Evolutionary conservation across 2,113 vertebrate genomes (phyloP), one percentile per base, ranked within the genome.

Genomic region (Agapornis roseicollis): DNA sequence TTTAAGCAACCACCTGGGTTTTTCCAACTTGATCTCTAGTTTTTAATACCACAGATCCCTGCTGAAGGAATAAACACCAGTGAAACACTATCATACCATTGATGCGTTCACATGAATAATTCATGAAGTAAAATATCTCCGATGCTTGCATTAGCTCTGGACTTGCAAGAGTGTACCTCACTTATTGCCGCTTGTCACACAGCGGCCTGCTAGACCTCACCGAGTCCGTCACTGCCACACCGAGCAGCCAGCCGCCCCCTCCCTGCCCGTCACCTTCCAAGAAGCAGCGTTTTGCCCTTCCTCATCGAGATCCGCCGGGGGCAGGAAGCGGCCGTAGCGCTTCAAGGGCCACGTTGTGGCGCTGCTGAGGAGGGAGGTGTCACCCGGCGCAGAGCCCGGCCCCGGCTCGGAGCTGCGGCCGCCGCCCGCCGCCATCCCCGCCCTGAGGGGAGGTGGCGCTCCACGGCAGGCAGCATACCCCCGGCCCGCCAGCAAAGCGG

Each of bases 311-410:
- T 80, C 85, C 11, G 20, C 22, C 9, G 71, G 60, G 3, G 97
- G 98, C 1, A 97, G 66, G 37, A 98, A 98, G 27, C 98, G 98
- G 5, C 97, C 99, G 17, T 98, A 99, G 12, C 98, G 98, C 89
- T 97, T 98, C 78, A 99, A 74, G 9, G 92, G 97, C 99, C 99
- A 99, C 31, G 95, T 77, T 1, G 58, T 1, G 49, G 69, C 47
- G 89, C 77, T 37, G 52, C 71, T 1, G 15, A 94, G 82, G 9
- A 96, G 31, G 8, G 83, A 91, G 7, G 46, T 25, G 37, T 55
- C 22, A 1, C 27, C 31, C 23, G 31, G 9, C 6, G 2, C 22
- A 0, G 33, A 28, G 6, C 17, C 2, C 23, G 11, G 50, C 17
- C 53, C 49, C 9, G 1, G 17, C 14, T 4, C 11, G 1, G 44